Percentiles rank a stretch among this genome's conserved stretches.
These are phyloP conservation scores for Rhamphomyia laevipes DNA, from an alignment of 2,888 invertebrate genomes.

Conservation along the genomic window DNA sequence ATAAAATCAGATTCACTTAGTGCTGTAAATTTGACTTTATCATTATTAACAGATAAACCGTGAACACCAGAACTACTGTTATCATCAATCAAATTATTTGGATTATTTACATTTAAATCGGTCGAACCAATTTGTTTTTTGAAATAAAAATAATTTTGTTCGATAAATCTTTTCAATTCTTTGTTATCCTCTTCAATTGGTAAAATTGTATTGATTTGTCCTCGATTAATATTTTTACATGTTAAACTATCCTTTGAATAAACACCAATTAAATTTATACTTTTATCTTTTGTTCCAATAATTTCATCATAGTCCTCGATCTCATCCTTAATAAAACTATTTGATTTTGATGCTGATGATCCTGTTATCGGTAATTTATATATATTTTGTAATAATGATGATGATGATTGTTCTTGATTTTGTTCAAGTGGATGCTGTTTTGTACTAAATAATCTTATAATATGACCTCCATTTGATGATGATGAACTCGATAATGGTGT, in stretches of 20 bases:
- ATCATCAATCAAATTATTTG: neutral
- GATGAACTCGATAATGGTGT: neutral
- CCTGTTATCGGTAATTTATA: neutral
- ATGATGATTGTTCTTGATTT: constrained; percentile 9
- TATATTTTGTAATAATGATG: constrained; percentile 7
- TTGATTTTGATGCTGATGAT: neutral
- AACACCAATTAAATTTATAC: constrained; percentile 12
- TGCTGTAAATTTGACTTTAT: constrained; percentile 27
- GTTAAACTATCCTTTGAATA: constrained; percentile 17
- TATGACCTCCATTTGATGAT: neutral
- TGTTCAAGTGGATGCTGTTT: constrained; percentile 7
- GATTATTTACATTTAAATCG: neutral
- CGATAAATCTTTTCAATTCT: constrained; percentile 36
- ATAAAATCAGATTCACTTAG: constrained; percentile 36
- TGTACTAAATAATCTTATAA: neutral
- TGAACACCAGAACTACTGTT: neutral
- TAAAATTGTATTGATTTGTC: constrained; percentile 21
- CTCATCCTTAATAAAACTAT: constrained; percentile 18
- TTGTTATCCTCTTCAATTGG: constrained; percentile 37
- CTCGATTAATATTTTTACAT: constrained; percentile 17
- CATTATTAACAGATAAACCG: constrained; percentile 9
- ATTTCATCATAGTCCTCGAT: constrained; percentile 18
- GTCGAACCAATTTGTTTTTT: constrained; percentile 25
- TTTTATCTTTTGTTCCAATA: constrained; percentile 13
- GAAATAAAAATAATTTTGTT: constrained; percentile 36